These are phyloP conservation scores for Cynaeus angustus DNA, from an alignment of 2,888 invertebrate species.

Conservation along the genomic window DNA sequence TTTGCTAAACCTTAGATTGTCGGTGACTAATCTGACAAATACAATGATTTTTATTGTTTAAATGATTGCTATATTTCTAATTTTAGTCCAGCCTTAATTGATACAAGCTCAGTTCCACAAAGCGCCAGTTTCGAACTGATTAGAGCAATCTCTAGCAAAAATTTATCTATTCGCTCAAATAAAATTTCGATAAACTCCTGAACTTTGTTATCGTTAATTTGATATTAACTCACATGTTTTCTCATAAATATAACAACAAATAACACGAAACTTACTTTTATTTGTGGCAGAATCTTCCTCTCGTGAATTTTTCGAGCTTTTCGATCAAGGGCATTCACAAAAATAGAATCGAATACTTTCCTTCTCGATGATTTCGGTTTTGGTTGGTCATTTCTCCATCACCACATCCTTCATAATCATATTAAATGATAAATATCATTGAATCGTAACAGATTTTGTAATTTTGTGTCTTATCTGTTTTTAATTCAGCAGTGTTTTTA, in stretches of 20 bases:
- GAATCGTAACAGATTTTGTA: slow-evolving; percentile 24
- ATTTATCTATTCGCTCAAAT: slow-evolving; percentile 25
- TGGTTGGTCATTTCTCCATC: neutral
- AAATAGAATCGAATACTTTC: neutral
- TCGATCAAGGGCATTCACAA: too few relatives aligned
- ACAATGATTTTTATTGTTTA: too few relatives aligned
- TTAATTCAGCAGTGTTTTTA: slow-evolving; percentile 36
- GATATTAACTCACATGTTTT: slow-evolving; percentile 29
- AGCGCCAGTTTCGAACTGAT: neutral
- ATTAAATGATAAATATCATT: slow-evolving; percentile 14
- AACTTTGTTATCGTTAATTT: slow-evolving; percentile 31
- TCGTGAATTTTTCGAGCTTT: too few relatives aligned
- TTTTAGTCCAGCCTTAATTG: too few relatives aligned
- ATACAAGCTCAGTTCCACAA: too few relatives aligned
- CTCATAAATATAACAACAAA: slow-evolving; percentile 17
- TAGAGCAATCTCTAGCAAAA: slow-evolving; percentile 26
- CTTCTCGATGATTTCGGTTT: too few relatives aligned
- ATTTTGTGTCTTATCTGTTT: slow-evolving; percentile 37
- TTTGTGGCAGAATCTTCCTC: neutral
- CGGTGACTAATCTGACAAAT: too few relatives aligned
- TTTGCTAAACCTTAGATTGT: too few relatives aligned
- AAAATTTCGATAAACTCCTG: slow-evolving; percentile 30
- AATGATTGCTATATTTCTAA: too few relatives aligned
- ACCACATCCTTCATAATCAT: slow-evolving; percentile 4
- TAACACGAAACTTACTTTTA: slow-evolving; percentile 20